These are phyloP conservation scores for Callaeas wilsoni DNA, from an alignment of 2,113 vertebrate genomes.

Conservation along the genomic window DNA sequence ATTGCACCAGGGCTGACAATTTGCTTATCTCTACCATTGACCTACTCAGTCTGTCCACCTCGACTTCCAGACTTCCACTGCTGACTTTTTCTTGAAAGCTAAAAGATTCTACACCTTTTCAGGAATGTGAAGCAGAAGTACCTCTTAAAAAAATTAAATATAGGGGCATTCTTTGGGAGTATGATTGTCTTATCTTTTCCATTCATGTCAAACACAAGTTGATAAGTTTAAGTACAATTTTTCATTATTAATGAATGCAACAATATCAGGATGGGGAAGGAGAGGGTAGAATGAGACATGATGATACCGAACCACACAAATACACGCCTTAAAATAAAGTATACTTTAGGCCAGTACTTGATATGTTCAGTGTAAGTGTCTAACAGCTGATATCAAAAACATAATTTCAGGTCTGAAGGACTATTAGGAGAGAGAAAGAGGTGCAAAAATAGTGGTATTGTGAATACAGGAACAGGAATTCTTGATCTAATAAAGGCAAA, in stretches of 20 bases:
- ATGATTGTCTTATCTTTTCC: not conserved
- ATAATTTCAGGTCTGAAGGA: not conserved
- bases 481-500: not conserved
- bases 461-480: not conserved
- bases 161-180: not conserved
- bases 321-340: not conserved
- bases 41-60: not conserved
- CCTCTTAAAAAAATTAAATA: not conserved
- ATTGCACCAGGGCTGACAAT: not conserved
- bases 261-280: rapidly evolving
- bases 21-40: not conserved
- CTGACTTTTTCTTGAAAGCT: not conserved
- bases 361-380: not conserved
- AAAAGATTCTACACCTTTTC: not conserved
- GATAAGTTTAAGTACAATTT: not conserved
- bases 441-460: not conserved
- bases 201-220: not conserved
- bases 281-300: not conserved
- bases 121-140: not conserved
- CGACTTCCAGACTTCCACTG: not conserved
- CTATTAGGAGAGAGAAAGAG: not conserved
- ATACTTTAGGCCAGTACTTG: not conserved
- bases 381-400: not conserved
- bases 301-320: not conserved
- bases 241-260: not conserved